Evolutionary conservation across 2,888 invertebrate species (phyloP).

Genomic region (Axea sp.): DNA sequence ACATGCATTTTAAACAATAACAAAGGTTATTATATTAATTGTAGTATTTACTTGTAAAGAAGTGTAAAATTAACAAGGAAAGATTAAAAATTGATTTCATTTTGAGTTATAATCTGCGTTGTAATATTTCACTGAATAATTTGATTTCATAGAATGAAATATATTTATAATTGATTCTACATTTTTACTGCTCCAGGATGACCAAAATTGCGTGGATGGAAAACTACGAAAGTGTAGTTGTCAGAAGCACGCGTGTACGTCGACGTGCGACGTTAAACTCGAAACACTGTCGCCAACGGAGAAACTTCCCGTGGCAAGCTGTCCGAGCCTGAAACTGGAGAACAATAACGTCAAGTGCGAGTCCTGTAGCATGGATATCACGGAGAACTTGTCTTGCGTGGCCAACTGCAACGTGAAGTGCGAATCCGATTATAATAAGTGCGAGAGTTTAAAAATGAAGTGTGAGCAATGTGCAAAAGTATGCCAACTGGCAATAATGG

Average conservation of each 20-base stretch:
- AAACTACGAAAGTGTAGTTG: constrained; percentile 73
- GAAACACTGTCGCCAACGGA: constrained; percentile 74
- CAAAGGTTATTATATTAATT: no score
- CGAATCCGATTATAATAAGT: constrained; percentile 75
- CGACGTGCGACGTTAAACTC: constrained; percentile 76
- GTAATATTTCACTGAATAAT: no score
- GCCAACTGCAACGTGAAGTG: constrained; percentile 76
- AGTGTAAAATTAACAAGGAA: no score
- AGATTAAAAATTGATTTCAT: no score
- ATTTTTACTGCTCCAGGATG: constrained; percentile 66
- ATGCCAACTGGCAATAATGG: constrained; percentile 74
- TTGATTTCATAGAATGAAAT: no score
- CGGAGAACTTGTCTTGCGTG: constrained; percentile 70
- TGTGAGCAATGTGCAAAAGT: constrained; percentile 78
- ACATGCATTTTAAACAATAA: no score
- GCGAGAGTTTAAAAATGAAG: constrained; percentile 75
- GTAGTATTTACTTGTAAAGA: no score
- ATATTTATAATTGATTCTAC: no score
- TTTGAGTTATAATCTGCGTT: no score
- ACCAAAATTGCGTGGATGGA: constrained; percentile 70
- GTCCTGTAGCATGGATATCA: constrained; percentile 73
- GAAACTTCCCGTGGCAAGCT: constrained; percentile 67
- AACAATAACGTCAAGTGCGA: constrained; percentile 78
- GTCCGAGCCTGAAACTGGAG: constrained; percentile 72
- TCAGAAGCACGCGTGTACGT: constrained; percentile 73